Percentiles rank a stretch among this genome's conserved stretches.
Evolutionary conservation across 2,113 vertebrate species (phyloP).

Genomic region (Cavia aperea): DNA sequence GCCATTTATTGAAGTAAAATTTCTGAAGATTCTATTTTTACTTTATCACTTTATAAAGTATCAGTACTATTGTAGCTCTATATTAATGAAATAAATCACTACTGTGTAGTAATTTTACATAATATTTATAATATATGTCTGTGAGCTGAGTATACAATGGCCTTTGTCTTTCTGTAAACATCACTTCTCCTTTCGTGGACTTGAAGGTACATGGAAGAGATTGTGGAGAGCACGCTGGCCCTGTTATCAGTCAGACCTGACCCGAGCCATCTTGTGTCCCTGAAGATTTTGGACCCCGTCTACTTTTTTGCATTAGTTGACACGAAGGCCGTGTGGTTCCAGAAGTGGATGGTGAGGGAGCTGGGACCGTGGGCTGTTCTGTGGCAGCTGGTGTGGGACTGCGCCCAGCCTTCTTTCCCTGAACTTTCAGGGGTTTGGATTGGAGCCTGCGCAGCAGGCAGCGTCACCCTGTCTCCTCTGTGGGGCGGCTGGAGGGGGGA

Average conservation of each 20-base stretch:
- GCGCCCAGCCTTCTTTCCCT: no score
- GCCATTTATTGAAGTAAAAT: constrained; percentile 19
- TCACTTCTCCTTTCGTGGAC: not conserved
- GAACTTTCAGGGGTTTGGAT: no score
- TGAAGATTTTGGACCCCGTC: constrained; percentile 83
- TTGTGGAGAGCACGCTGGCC: constrained; percentile 93
- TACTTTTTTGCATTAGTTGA: constrained; percentile 90
- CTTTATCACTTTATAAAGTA: not conserved
- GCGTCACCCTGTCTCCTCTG: not conserved
- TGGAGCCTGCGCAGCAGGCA: not conserved
- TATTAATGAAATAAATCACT: not conserved
- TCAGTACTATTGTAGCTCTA: not conserved
- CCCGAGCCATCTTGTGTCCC: constrained; percentile 66
- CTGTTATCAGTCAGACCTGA: constrained; percentile 81
- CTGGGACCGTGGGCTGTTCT: not conserved
- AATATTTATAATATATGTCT: not conserved
- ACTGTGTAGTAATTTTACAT: not conserved
- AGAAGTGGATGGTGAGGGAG: constrained; percentile 93
- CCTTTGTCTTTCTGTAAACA: constrained; percentile 20
- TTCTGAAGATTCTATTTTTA: not conserved
- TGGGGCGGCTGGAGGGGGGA: not conserved
- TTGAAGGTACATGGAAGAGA: constrained; percentile 95
- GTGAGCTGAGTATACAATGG: not conserved
- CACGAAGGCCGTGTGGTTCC: constrained; percentile 93
- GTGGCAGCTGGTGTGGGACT: no score